A percentile compares a stretch with the other conserved stretches of the same genome.
Evolutionary conservation across 1,140 invertebrate species (phyloP).

Genomic region (Zaprionus davidi): DNA sequence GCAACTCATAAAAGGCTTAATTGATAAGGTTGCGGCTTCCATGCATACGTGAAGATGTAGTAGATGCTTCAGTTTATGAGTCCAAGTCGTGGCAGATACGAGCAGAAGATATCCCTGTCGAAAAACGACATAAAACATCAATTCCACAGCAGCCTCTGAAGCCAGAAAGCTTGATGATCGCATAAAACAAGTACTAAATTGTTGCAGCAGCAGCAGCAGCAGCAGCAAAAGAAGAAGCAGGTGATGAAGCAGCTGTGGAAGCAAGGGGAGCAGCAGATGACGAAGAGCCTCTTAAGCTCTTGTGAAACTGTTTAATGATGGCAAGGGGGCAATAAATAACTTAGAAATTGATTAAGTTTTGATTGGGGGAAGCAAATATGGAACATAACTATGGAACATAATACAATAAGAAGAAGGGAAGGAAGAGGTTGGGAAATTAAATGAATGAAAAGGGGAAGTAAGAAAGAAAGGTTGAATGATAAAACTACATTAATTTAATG

Average conservation of each 20-base stretch:
- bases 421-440: too few relatives aligned
- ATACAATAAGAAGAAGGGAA: background rate
- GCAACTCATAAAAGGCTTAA: slow-evolving; percentile 66
- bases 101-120: background rate
- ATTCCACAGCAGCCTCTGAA: slow-evolving; percentile 1
- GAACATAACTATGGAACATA: background rate
- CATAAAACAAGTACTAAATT: slow-evolving; percentile 34
- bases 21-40: slow-evolving; percentile 50
- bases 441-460: too few relatives aligned
- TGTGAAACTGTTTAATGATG: background rate
- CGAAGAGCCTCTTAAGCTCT: background rate
- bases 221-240: background rate
- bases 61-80: background rate
- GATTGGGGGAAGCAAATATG: background rate
- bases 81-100: background rate
- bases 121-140: slow-evolving; percentile 15
- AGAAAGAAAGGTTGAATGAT: too few relatives aligned
- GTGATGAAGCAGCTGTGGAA: background rate
- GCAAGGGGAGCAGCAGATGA: background rate
- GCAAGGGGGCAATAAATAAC: background rate
- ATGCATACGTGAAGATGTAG: slow-evolving; percentile 16
- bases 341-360: slow-evolving; percentile 5
- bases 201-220: background rate
- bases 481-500: too few relatives aligned
- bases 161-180: slow-evolving; percentile 26